These are phyloP conservation scores for Lathamus discolor DNA, from an alignment of 2,113 vertebrate genomes.

Conservation along the genomic window DNA sequence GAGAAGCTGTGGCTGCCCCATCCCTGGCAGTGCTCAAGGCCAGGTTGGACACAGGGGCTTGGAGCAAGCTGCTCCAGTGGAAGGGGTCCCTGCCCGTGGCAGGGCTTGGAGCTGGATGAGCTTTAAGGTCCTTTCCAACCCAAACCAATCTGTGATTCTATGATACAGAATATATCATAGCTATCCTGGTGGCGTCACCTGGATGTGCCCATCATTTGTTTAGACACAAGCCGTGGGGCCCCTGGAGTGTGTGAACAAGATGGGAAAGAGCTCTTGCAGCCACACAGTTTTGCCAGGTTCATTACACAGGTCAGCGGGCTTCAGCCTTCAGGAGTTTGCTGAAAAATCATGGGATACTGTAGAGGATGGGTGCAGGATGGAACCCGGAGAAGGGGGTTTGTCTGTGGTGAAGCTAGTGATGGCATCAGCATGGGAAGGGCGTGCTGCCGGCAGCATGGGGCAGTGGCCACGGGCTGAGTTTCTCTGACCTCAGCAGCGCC, in stretches of 20 bases:
- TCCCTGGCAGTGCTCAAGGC: too few species aligned
- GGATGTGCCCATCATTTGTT: rapidly evolving
- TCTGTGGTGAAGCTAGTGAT: neutral
- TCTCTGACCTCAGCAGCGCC: neutral
- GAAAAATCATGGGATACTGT: neutral
- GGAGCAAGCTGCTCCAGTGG: too few species aligned
- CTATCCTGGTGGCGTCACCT: neutral
- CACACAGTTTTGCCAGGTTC: neutral
- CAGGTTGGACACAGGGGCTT: too few species aligned
- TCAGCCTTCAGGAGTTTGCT: neutral
- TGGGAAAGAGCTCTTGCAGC: neutral
- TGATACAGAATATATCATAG: neutral
- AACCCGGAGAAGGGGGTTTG: neutral
- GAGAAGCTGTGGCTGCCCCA: neutral
- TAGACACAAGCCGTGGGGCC: neutral
- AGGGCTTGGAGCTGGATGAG: neutral
- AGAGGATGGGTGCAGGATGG: neutral
- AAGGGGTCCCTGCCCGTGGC: too few species aligned
- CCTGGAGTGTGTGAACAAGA: neutral
- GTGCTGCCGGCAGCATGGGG: neutral
- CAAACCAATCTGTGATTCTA: neutral
- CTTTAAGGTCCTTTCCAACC: neutral
- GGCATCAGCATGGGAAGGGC: neutral
- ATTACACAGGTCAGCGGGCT: neutral
- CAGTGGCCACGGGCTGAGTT: neutral